phyloP scores from a whole-genome alignment of 1,140 invertebrate genomes.

The Bombus picipes region DNA sequence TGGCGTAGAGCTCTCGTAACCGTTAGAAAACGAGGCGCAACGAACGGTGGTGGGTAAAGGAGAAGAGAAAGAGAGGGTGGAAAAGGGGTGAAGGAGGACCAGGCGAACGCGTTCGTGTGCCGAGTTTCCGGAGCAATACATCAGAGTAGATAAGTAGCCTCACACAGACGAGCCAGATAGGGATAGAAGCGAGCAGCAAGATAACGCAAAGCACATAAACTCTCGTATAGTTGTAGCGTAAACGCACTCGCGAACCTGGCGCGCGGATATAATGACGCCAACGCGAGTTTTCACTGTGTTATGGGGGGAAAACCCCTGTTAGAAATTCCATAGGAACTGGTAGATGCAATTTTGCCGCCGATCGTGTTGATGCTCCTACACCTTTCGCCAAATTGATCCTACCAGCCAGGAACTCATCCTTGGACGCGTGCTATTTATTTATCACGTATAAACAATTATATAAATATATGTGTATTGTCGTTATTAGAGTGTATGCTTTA shows the following conservation, averaged over 20 bases:
- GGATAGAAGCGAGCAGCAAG: slow-evolving; percentile 45
- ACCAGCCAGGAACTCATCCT: too few species aligned
- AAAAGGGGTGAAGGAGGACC: not conserved
- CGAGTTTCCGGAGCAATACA: slow-evolving; percentile 65
- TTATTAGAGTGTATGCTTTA: too few species aligned
- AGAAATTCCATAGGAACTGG: not conserved
- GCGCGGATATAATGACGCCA: slow-evolving; percentile 55
- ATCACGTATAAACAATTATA: too few species aligned
- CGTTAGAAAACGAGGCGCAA: slow-evolving; percentile 52
- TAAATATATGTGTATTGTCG: too few species aligned
- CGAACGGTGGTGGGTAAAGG: not conserved
- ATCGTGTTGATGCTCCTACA: not conserved
- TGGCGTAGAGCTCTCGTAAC: slow-evolving; percentile 52
- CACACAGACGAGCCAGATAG: slow-evolving; percentile 46
- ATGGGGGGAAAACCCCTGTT: not conserved
- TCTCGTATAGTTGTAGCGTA: slow-evolving; percentile 39
- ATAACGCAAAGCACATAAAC: slow-evolving; percentile 60
- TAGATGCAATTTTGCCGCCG: not conserved
- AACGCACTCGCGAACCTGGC: slow-evolving; percentile 37
- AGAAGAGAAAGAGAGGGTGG: not conserved
- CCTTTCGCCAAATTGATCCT: slow-evolving; percentile 4
- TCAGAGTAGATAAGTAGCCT: slow-evolving; percentile 64
- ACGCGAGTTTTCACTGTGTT: slow-evolving; percentile 35
- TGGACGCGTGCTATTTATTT: too few species aligned
- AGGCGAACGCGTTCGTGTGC: slow-evolving; percentile 37